These are phyloP conservation scores for Mya arenaria DNA, from an alignment of 1,140 invertebrate species.

Conservation along the genomic window DNA sequence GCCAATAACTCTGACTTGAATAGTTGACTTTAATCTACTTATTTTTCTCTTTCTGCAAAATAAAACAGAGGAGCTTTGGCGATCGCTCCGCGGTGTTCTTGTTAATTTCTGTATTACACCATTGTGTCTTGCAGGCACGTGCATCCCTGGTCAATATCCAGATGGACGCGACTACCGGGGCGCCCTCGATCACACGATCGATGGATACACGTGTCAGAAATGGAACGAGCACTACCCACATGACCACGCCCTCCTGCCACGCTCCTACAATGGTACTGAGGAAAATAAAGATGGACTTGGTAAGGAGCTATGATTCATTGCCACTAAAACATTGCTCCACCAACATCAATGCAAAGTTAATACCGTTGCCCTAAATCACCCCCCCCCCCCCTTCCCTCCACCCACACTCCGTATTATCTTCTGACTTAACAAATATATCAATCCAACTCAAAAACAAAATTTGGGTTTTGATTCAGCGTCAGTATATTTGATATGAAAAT, in stretches of 20 bases:
- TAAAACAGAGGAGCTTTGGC: no score
- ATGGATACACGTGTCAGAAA: slow-evolving; percentile 74
- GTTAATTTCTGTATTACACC: not conserved
- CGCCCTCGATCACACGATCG: slow-evolving; percentile 66
- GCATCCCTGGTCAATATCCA: slow-evolving; percentile 58
- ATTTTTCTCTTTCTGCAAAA: not conserved
- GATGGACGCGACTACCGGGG: slow-evolving; percentile 77
- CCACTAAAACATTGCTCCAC: no score
- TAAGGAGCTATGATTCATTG: no score
- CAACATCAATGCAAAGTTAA: no score
- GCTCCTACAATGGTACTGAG: slow-evolving; percentile 8
- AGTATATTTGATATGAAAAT: not conserved
- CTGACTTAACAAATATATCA: no score
- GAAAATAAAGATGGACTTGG: slow-evolving; percentile 32
- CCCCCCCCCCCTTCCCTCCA: no score
- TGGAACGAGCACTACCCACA: slow-evolving; percentile 77
- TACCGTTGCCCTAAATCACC: no score
- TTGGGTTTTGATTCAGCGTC: no score
- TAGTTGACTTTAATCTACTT: not conserved
- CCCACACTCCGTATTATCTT: no score
- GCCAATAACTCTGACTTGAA: no score
- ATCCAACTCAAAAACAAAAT: no score
- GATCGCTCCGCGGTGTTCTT: not conserved
- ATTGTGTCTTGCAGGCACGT: slow-evolving; percentile 67
- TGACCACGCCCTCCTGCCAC: slow-evolving; percentile 63